Evolutionary conservation across 1,140 invertebrate genomes (phyloP), one percentile per base, ranked within the genome.

Genomic region (Leptoteleia sp.): DNA sequence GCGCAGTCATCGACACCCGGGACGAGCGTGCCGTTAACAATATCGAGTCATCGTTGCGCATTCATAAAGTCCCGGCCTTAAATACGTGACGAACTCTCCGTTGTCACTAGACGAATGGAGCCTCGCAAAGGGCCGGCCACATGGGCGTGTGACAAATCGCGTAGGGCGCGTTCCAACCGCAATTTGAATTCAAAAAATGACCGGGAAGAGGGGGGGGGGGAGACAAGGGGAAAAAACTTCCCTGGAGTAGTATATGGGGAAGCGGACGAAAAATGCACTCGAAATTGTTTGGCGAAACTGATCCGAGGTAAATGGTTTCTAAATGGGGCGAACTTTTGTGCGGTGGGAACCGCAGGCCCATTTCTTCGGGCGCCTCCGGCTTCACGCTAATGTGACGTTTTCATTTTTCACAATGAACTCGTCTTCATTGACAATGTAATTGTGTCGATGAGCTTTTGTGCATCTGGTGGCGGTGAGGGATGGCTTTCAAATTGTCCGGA

Each of bases 41-140:
- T 87, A 89, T 89, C 83, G 87, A 89, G 86, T 88, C 85, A 87
- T 88, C 84, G 87, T 80, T 70, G 64, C 80, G 82, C 83, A 87
- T 88, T 87, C 84, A 87, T 79, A 13, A 57, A n/a, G 59, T 25
- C 35, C 65, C 73, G 72, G 61, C 12, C 43, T 37, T 35, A 55
- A 54, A 77, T 37, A 80, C 84, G 80, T 87, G 83, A 85, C 86
- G 80, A 88, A 89, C 88, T 75, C 76, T 50, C 17, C 78, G 48
- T 48, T 81, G 71, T 81, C 75, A 55, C 22, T 65, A 57, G 72
- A 62, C 19, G 33, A 31, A 45, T 40, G 31, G 27, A n/a, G n/a
- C 1, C 37, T 52, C 47, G 16, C 40, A 35, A 52, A n/a, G n/a
- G n/a, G 52, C 79, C 62, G 42, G 47, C 1, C 43, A 47, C 43